Evolutionary conservation across 2,113 vertebrate genomes (phyloP), one percentile per base, ranked within the genome.

Genomic region (Nibea albiflora): DNA sequence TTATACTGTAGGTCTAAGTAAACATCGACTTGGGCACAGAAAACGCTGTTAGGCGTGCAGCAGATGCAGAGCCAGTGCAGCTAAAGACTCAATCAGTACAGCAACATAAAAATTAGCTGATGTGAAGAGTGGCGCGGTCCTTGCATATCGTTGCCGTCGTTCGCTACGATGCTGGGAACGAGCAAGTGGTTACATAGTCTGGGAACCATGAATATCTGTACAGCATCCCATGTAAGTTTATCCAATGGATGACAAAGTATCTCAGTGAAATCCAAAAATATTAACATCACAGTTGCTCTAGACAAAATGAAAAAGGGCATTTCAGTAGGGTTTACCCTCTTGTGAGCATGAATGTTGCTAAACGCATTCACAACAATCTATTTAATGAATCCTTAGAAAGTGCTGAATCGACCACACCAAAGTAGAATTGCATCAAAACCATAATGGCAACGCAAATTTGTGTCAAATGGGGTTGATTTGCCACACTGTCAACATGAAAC

Each of bases 71-170:
- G 26, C 19, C 42, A 11, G 28, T 53, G 10, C 42, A 72, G 14
- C 78, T 60, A 49, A 80, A 44, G 53, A 73, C 73, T 84, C 50
- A 80, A 70, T 88, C 72, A 73, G 63, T 63, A 73, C 28, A 44
- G 39, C 68, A 76, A 73, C 52, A 61, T 47, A 35, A 80, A 88
- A 81, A 90, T 74, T 11, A 75, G 42, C 74, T 80, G 50, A 75
- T 35, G 66, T 61, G 68, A 83, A 22, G 35, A 75, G 73, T 26
- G 72, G 22, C 11, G 6, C 4, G 3, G 46, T 47, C 24, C 24
- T n/a, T 67, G 75, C 26, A 58, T 26, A 58, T 50, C 50, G 65
- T 85, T 44, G 69, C 53, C 14, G n/a, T 47, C 20, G 56, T 17
- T 17, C 64, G 53, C 24, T 52, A 39, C 52, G 56, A 50, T 44